phyloP scores from a whole-genome alignment of 2,797 vertebrate genomes.

The Argya squamiceps region DNA sequence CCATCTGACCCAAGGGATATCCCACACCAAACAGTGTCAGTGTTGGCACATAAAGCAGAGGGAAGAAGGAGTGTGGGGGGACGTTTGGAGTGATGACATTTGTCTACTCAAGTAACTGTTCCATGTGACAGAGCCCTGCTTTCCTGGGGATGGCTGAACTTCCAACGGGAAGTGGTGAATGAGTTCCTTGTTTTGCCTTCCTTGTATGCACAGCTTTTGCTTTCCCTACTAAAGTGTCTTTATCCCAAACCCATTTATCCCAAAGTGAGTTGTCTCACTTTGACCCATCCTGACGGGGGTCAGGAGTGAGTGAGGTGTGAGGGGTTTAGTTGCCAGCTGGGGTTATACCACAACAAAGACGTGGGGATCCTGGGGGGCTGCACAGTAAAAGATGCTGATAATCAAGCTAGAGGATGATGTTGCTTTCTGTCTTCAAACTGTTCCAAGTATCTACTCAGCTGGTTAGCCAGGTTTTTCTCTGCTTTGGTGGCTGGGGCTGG shows the following conservation, averaged over 20 bases:
- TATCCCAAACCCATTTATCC: background rate
- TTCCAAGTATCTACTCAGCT: background rate
- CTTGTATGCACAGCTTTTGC: background rate
- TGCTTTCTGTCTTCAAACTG: background rate
- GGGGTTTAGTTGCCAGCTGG: background rate
- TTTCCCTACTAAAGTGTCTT: background rate
- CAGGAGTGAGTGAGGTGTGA: rapidly evolving
- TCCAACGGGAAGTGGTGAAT: background rate
- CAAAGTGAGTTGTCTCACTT: background rate
- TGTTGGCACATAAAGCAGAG: background rate
- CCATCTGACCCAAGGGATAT: background rate
- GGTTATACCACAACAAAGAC: background rate
- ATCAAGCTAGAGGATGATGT: background rate
- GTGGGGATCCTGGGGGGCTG: rapidly evolving
- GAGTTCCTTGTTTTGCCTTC: background rate
- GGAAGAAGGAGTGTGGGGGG: background rate
- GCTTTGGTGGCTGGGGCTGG: background rate
- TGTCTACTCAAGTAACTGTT: background rate
- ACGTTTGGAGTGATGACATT: background rate
- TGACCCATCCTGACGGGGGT: rapidly evolving
- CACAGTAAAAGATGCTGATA: background rate
- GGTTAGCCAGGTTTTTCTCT: background rate
- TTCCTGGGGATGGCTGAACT: background rate
- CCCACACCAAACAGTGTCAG: background rate
- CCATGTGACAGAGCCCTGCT: background rate